Evolutionary conservation across 1,140 invertebrate genomes (phyloP), one percentile per base, ranked within the genome.

Genomic region (Drosophila prosaltans): DNA sequence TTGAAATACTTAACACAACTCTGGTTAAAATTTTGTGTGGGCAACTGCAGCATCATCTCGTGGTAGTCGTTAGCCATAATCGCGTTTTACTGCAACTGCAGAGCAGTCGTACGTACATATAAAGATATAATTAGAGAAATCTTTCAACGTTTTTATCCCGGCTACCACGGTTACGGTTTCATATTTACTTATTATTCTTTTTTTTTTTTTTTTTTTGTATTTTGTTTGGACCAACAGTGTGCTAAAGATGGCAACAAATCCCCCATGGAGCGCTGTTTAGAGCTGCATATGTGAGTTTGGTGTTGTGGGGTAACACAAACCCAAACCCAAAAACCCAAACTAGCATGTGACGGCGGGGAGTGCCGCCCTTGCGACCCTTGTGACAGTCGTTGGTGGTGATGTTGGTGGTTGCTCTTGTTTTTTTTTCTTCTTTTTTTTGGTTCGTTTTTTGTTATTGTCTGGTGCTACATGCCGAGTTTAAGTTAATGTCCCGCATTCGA

Each of bases 391-490:
- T 36, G 16, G 59, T 78, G 73, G 41, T 68, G 68, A 51, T 72
- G 72, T 43, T 70, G 67, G 63, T 80, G 68, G 64, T 82, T 67
- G 65, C 45, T 58, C 40, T 40, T 45, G 54, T 54, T 58, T 26
- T 54, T 26, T 24, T 54, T 54, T 26, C 26, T 54, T 26, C 21
- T 16, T 58, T 39, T 55, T 26, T 26, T 32, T 57, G 21, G 45
- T 24, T 40, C 10, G 39, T 11, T 11, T 40, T 40, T 40, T 40
- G 39, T 40, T 40, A 9, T 51, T 24, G 8, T 65, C 32, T 66
- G 63, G 60, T 65, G 58, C 66, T 67, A 79, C 55, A 69, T 58
- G 65, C 43, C 43, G 48, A 84, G 64, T 51, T 66, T 68, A 73
- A 84, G 64, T 43, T 69, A 70, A 77, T 64, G 74, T 77, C 51